These are phyloP conservation scores for Lepidochitona cinerea DNA, from an alignment of 2,888 invertebrate genomes.

Conservation along the genomic window DNA sequence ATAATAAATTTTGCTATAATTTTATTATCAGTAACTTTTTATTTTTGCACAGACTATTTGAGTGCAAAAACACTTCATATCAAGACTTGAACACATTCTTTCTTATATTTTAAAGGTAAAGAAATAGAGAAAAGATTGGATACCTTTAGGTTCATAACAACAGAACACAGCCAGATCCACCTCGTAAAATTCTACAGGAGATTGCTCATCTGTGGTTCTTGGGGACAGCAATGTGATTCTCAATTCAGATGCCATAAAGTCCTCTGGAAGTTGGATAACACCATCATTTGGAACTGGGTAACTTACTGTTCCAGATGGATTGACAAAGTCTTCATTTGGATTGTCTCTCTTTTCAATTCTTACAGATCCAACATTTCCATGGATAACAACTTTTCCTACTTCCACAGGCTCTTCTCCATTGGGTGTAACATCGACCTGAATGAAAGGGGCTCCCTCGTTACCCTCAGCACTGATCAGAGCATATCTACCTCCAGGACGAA, in stretches of 20 bases:
- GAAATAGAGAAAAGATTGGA: no score
- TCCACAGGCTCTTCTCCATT: not conserved
- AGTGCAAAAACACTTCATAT: no score
- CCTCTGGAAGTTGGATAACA: not conserved
- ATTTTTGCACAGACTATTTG: no score
- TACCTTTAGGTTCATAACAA: not conserved
- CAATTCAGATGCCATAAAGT: not conserved
- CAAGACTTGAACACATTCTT: no score
- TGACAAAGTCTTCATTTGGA: not conserved
- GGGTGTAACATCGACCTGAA: not conserved
- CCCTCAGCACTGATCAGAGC: not conserved
- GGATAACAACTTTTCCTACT: not conserved
- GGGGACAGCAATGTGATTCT: not conserved
- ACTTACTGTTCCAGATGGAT: not conserved
- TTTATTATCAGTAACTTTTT: no score
- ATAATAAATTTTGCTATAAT: no score
- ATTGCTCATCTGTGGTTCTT: not conserved
- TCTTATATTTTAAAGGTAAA: no score
- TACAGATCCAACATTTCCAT: not conserved
- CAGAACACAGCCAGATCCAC: not conserved
- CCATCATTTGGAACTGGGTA: not conserved
- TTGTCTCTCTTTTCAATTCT: not conserved
- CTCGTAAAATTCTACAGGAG: not conserved
- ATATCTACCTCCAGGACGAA: not conserved
- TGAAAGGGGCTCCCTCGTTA: not conserved